Evolutionary conservation across 2,113 vertebrate species (phyloP).

Genomic region (Oceanodroma tethys): DNA sequence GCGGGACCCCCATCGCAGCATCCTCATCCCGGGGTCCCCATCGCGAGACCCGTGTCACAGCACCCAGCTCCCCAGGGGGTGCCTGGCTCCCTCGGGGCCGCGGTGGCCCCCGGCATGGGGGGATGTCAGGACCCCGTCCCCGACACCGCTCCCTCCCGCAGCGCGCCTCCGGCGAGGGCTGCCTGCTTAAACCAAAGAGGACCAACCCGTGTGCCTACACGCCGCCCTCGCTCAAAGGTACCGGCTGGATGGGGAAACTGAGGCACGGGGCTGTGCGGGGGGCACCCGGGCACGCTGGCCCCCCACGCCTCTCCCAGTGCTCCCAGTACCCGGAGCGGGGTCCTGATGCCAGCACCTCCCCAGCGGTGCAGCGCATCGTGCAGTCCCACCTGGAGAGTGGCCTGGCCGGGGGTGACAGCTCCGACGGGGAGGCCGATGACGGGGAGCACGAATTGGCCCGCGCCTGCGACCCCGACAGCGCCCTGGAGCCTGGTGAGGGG

Average conservation of each 20-base stretch:
- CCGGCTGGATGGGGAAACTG: neutral
- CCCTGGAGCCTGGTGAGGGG: slow-evolving; percentile 19
- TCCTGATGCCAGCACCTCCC: neutral
- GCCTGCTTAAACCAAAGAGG: slow-evolving; percentile 84
- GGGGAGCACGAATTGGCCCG: slow-evolving; percentile 18
- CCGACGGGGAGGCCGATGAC: slow-evolving; percentile 68
- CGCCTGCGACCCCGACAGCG: slow-evolving; percentile 12
- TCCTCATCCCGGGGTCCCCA: neutral
- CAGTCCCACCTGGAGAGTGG: slow-evolving; percentile 85
- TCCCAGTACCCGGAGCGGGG: neutral
- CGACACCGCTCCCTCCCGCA: neutral
- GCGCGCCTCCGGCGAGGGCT: slow-evolving; percentile 85
- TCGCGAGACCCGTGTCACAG: accelerated
- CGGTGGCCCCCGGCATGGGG: neutral
- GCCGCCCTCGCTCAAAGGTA: slow-evolving; percentile 94
- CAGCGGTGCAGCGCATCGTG: slow-evolving; percentile 89
- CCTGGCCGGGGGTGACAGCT: slow-evolving; percentile 79
- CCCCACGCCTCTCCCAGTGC: neutral
- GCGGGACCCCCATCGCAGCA: accelerated
- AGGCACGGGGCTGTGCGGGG: neutral
- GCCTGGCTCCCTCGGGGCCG: neutral
- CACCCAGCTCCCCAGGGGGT: neutral
- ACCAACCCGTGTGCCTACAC: slow-evolving; percentile 83
- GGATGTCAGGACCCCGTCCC: accelerated
- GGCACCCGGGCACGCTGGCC: accelerated